These are phyloP conservation scores for Leistus spinibarbis DNA, from an alignment of 2,888 invertebrate genomes.

Conservation along the genomic window DNA sequence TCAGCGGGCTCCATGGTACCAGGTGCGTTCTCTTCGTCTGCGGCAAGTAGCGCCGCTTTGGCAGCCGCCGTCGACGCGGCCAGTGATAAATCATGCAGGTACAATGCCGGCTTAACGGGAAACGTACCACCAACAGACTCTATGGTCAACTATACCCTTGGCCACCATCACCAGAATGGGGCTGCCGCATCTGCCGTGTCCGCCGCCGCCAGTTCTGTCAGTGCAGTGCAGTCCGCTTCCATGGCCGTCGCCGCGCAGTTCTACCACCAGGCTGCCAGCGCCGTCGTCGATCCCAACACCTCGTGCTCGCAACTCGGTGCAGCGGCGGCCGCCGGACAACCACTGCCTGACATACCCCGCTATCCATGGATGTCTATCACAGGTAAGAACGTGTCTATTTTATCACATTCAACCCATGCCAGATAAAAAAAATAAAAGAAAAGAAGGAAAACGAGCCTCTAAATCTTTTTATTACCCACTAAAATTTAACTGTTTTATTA, in stretches of 20 bases:
- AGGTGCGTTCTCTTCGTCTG: conserved; percentile 63
- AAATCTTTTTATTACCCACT: background rate
- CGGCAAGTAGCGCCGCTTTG: conserved; percentile 63
- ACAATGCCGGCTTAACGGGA: conserved; percentile 69
- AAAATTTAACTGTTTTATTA: background rate
- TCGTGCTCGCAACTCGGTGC: conserved; percentile 73
- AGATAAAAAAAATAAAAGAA: background rate
- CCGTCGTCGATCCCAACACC: conserved; percentile 81
- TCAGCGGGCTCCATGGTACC: conserved; percentile 70
- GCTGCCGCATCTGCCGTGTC: conserved; percentile 70
- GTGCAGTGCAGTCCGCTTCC: conserved; percentile 71
- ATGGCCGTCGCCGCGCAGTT: conserved; percentile 76
- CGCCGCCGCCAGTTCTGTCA: conserved; percentile 70
- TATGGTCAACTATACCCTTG: conserved; percentile 82
- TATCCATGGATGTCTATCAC: conserved; percentile 98
- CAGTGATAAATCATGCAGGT: conserved; percentile 82
- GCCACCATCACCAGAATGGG: conserved; percentile 73
- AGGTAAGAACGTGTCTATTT: conserved; percentile 67
- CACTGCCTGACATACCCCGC: conserved; percentile 89
- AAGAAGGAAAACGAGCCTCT: too few species aligned
- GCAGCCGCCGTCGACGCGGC: conserved; percentile 70
- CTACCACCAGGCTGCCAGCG: conserved; percentile 83
- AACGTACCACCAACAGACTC: conserved; percentile 72
- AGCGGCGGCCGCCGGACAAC: conserved; percentile 76
- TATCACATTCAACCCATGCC: background rate